Conservation (phyloP, 2,113 vertebrate genomes). For the Oryzias melastigma region DNA sequence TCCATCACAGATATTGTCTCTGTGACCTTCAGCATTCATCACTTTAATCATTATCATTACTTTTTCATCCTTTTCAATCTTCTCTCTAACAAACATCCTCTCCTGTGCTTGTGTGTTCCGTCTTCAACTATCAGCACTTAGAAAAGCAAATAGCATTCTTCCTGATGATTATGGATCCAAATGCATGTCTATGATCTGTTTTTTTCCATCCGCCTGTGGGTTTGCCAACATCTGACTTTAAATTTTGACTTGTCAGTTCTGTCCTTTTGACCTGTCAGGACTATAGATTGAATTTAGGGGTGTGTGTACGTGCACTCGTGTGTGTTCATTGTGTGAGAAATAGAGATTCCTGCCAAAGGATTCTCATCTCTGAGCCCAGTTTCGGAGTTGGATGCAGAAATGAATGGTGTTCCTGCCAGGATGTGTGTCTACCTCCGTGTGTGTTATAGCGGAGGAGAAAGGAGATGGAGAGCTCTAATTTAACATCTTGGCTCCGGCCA, state of each 20-base stretch:
- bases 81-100: conserved; percentile 9
- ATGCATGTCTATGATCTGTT: conserved; percentile 34
- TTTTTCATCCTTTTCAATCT: conserved; percentile 13
- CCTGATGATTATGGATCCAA: conserved; percentile 21
- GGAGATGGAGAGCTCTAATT: conserved; percentile 38
- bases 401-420: conserved; percentile 45
- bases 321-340: conserved; percentile 1
- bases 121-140: conserved; percentile 43
- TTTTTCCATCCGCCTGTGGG: conserved; percentile 3
- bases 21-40: conserved; percentile 46
- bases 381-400: conserved; percentile 41
- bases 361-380: conserved; percentile 48
- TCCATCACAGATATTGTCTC: conserved; percentile 18
- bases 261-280: conserved; percentile 61
- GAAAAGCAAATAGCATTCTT: conserved; percentile 43
- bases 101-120: conserved; percentile 16
- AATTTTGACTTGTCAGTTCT: conserved; percentile 63
- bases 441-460: background rate
- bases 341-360: conserved; percentile 38
- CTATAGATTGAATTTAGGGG: conserved; percentile 65
- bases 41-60: conserved; percentile 37
- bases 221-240: conserved; percentile 29
- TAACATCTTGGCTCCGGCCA: conserved; percentile 25
- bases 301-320: conserved; percentile 1
- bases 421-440: conserved; percentile 28